Evolutionary conservation across 2,888 invertebrate genomes (phyloP).

Genomic region (Odontocolon sp.): DNA sequence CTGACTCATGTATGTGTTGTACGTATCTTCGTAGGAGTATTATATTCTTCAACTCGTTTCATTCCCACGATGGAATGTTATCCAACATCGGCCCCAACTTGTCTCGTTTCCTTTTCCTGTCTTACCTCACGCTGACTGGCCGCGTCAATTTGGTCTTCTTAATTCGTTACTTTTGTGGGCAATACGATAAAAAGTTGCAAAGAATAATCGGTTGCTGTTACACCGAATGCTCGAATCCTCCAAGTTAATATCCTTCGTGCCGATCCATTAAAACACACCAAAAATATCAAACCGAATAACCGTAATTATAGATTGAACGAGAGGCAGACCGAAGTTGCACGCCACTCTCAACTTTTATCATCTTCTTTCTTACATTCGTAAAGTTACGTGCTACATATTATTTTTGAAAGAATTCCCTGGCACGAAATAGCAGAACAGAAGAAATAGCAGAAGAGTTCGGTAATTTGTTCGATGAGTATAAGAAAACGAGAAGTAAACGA

Average conservation of each 20-base stretch:
- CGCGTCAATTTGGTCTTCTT: background rate
- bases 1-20: background rate
- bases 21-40: background rate
- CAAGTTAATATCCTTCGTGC: background rate
- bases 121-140: background rate
- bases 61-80: slow-evolving; percentile 11
- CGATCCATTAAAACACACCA: background rate
- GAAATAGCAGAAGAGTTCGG: background rate
- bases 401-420: background rate
- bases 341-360: background rate
- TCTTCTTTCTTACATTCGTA: background rate
- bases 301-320: background rate
- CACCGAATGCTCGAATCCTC: no score
- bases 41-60: slow-evolving; percentile 23
- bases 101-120: slow-evolving; percentile 3
- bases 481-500: slow-evolving; percentile 26
- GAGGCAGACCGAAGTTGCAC: no score
- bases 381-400: background rate
- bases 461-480: slow-evolving; percentile 15
- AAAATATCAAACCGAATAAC: background rate
- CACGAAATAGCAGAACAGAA: background rate
- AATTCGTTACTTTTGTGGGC: background rate
- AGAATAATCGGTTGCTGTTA: no score
- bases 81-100: background rate
- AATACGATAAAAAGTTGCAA: no score